Evolutionary conservation across 1,140 invertebrate species (phyloP), one percentile per base, ranked within the genome.

Genomic region (Drosophila repletoides): DNA sequence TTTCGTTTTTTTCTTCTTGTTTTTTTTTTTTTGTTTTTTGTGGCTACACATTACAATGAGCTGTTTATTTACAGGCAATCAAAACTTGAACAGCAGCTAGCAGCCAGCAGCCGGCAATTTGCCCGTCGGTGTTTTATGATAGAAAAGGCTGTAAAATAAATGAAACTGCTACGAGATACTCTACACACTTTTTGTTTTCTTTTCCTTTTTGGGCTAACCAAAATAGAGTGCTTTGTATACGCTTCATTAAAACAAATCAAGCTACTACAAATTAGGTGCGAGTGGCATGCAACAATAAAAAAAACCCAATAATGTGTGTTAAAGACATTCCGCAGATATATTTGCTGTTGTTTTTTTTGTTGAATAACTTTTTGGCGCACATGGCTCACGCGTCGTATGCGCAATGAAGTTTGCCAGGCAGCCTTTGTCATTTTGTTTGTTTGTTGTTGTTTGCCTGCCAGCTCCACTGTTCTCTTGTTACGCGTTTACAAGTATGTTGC

Each of bases 31-130:
- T 61, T 70, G 79, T 66, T 66, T 60, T 73, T 61, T 70, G 79
- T 40, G 79, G 68, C 63, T 60, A 60, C 63, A 68, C 51, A n/a
- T n/a, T 63, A 68, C 67, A 83, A 83, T 68, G 76, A 69, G 73
- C 79, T 81, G 73, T 81, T 84, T 69, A 73, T 83, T 76, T 70
- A 60, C 68, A 52, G 72, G 77, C 76, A 80, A 80, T 80, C 76
- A 80, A 59, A 80, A 80, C 77, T 83, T 80, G 76, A 72, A 81
- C 61, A 59, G 49, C 53, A 19, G 28, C 41, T 58, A 41, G 29
- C n/a, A n/a, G n/a, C n/a, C 61, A 59, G 49, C 53, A 19, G 28
- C 41, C 53, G 43, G 29, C 58, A 65, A 51, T 64, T 56, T 46
- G 33, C 28, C 49, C 1, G 19, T 15, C 26, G 5, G 5, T 24